Evolutionary conservation across 2,113 vertebrate species (phyloP).

Genomic region (Holacanthus passer): DNA sequence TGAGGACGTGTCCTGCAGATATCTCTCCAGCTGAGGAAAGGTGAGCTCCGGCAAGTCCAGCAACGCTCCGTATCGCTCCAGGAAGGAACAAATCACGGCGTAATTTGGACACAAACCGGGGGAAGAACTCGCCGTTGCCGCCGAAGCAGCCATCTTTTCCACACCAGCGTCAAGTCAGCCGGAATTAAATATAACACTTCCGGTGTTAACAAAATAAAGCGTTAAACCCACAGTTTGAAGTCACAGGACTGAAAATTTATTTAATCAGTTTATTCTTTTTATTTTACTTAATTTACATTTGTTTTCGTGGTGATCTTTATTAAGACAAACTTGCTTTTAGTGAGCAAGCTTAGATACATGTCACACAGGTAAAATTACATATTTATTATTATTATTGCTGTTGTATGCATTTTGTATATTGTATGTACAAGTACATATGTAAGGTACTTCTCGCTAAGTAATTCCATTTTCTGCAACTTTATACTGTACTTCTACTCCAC

Average conservation of each 20-base stretch:
- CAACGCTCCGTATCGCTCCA: constrained; percentile 92
- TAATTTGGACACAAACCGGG: constrained; percentile 93
- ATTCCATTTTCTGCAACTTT: too few species aligned
- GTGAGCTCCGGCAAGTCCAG: constrained; percentile 93
- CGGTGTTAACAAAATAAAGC: constrained; percentile 69
- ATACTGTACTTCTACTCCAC: background rate
- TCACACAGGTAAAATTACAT: too few species aligned
- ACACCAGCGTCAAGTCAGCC: constrained; percentile 75
- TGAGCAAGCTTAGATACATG: too few species aligned
- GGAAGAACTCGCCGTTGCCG: constrained; percentile 85
- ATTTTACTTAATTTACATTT: too few species aligned
- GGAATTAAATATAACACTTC: constrained; percentile 44
- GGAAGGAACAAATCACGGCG: constrained; percentile 95
- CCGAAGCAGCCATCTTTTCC: constrained; percentile 89
- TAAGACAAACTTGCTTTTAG: too few species aligned
- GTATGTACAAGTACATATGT: background rate
- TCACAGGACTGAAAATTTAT: background rate
- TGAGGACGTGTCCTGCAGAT: constrained; percentile 90
- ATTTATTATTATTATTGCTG: background rate
- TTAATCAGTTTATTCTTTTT: background rate
- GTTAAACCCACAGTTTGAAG: background rate
- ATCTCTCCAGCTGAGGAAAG: constrained; percentile 94
- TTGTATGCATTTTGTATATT: background rate
- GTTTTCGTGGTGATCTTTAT: too few species aligned
- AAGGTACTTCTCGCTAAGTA: too few species aligned